A percentile compares a stretch with the other conserved stretches of the same genome.
These are phyloP conservation scores for Ceratosolen solmsi DNA, from an alignment of 1,140 invertebrate species.

Conservation along the genomic window DNA sequence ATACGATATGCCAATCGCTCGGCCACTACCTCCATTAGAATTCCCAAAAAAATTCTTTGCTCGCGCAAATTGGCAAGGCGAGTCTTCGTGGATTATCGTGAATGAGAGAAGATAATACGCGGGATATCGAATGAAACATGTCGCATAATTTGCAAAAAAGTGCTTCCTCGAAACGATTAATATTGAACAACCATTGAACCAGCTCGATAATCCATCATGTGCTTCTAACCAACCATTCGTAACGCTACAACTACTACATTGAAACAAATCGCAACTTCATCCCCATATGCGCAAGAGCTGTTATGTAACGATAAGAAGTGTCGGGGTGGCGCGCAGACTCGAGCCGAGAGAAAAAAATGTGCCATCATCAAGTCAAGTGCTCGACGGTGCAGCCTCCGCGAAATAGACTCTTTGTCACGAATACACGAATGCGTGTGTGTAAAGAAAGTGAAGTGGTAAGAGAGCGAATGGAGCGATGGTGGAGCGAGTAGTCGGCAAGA, in stretches of 20 bases:
- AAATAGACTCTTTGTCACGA: neutral
- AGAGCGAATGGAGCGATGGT: neutral
- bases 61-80: too few species aligned
- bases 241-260: neutral
- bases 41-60: too few species aligned
- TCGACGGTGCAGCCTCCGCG: neutral
- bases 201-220: neutral
- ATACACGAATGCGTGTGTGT: neutral
- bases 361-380: slow-evolving; percentile 47
- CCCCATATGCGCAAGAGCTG: neutral
- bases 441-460: neutral
- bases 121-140: too few species aligned
- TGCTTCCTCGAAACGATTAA: too few species aligned
- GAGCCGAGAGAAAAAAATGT: slow-evolving; percentile 40
- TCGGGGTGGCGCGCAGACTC: neutral
- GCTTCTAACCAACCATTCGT: neutral
- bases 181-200: neutral
- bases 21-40: too few species aligned
- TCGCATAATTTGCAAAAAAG: too few species aligned
- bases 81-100: too few species aligned
- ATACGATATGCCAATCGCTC: too few species aligned
- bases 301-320: neutral
- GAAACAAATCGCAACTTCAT: neutral
- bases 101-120: too few species aligned
- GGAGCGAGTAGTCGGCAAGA: neutral